phyloP scores from a whole-genome alignment of 2,888 invertebrate species.

The Athalia rosae region DNA sequence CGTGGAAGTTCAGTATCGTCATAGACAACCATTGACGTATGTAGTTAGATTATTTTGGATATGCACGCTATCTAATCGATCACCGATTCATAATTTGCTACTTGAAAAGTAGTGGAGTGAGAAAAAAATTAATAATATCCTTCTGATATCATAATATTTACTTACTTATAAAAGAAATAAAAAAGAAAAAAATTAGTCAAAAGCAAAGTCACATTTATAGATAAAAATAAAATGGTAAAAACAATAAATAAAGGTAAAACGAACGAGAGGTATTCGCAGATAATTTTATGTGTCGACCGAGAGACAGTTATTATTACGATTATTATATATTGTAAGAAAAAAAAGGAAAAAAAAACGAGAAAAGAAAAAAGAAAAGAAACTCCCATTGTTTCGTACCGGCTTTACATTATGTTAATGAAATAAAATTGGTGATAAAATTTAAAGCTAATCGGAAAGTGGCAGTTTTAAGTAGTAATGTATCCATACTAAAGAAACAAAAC shows the following conservation, averaged over 20 bases:
- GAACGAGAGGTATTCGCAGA: conserved; percentile 15
- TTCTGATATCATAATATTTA: conserved; percentile 24
- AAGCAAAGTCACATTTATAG: conserved; percentile 23
- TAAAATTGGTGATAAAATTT: neutral
- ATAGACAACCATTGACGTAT: neutral
- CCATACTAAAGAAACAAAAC: neutral
- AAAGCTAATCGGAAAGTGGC: conserved; percentile 19
- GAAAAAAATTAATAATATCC: neutral
- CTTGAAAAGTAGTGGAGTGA: neutral
- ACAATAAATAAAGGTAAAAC: neutral
- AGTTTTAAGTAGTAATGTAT: conserved; percentile 40
- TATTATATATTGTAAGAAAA: too few species aligned
- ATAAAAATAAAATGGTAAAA: too few species aligned
- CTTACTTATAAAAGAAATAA: too few species aligned
- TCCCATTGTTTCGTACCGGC: conserved; percentile 26
- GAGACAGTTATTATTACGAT: conserved; percentile 22
- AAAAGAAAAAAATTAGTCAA: conserved; percentile 12
- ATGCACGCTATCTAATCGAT: conserved; percentile 26
- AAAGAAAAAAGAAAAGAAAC: neutral
- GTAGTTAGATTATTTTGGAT: neutral
- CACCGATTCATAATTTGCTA: conserved; percentile 21
- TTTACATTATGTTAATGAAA: neutral
- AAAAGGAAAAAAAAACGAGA: too few species aligned
- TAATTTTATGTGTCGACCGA: conserved; percentile 24
- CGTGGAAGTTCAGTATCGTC: too few species aligned